phyloP scores from a whole-genome alignment of 1,140 invertebrate genomes.

The Apolygus lucorum region DNA sequence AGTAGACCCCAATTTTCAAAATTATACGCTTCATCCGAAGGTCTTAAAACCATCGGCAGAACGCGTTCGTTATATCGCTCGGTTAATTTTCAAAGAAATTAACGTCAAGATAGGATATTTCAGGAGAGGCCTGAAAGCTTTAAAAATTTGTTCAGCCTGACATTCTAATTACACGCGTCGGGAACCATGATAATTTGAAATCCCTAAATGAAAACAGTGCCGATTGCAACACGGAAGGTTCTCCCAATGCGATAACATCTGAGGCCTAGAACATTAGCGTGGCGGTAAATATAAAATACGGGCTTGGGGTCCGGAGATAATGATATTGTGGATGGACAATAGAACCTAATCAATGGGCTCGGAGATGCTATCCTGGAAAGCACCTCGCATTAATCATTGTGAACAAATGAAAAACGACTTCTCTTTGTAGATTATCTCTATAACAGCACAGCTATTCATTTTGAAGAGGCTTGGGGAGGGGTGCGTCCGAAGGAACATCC shows the following conservation, averaged over 20 bases:
- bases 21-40: background rate
- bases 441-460: background rate
- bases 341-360: background rate
- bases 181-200: background rate
- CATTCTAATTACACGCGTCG: constrained; percentile 9
- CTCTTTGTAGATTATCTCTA: background rate
- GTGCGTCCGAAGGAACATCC: background rate
- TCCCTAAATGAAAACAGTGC: background rate
- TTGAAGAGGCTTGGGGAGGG: background rate
- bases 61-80: background rate
- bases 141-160: constrained; percentile 9
- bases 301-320: background rate
- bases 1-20: background rate
- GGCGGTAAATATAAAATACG: background rate
- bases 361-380: background rate
- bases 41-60: background rate
- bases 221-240: background rate
- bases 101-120: background rate
- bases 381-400: background rate
- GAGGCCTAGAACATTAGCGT: background rate
- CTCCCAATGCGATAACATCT: background rate
- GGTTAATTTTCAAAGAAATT: constrained; percentile 3
- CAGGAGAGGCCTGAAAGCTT: background rate
- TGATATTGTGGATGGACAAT: background rate
- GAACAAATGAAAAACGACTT: background rate